Conservation (phyloP, 1,140 invertebrate genomes). For the Drosophila ohnishii region DNA sequence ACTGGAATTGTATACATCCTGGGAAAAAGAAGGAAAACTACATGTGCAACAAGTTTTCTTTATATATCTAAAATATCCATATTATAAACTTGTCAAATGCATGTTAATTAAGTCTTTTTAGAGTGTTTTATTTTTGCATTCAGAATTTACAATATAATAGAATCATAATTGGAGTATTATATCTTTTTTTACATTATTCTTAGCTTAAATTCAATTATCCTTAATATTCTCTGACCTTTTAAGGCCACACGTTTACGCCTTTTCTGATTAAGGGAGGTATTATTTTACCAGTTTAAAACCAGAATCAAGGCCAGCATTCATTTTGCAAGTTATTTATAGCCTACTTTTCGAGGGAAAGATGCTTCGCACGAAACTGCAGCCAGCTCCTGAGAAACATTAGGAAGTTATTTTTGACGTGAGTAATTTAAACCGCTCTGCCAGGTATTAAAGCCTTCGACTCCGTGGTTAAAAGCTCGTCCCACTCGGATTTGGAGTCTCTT, state of each 20-base stretch:
- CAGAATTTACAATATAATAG: not conserved
- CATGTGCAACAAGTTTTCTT: constrained; percentile 15
- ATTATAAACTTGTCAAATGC: not conserved
- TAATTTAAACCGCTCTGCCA: constrained; percentile 8
- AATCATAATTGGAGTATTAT: not conserved
- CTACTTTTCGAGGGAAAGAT: constrained; percentile 8
- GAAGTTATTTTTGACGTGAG: not conserved
- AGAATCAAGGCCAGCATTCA: not conserved
- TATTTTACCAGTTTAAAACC: not conserved
- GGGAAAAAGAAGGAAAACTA: not conserved
- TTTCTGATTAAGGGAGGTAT: not conserved
- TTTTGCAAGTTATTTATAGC: constrained; percentile 15
- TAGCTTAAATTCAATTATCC: not conserved
- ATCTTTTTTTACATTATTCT: too few relatives aligned
- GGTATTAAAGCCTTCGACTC: not conserved
- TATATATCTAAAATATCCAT: not conserved
- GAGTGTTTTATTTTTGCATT: not conserved
- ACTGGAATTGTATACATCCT: constrained; percentile 13
- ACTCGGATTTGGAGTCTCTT: constrained; percentile 1
- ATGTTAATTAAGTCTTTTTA: not conserved
- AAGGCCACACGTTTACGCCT: not conserved
- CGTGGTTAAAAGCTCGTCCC: constrained; percentile 2
- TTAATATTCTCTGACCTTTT: not conserved
- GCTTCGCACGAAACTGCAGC: not conserved
- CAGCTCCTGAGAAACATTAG: not conserved